Evolutionary conservation across 2,888 invertebrate genomes (phyloP), one percentile per base, ranked within the genome.

Genomic region (Acanthosepion pharaonis): DNA sequence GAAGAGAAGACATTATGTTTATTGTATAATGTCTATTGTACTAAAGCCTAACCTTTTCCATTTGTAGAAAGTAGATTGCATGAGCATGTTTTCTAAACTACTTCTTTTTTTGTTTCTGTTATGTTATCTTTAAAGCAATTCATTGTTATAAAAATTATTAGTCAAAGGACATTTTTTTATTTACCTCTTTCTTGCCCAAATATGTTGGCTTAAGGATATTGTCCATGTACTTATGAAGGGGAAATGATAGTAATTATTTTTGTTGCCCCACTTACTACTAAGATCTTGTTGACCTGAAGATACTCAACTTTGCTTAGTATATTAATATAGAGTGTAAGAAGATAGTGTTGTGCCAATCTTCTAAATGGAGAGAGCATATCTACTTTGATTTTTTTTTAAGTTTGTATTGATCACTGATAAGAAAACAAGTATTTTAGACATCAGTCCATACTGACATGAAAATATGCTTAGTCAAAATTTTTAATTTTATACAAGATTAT

Each of bases 81-180:
- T 78, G 78, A 78, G 78, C 78, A 78, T 78, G 78, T n/a, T 78
- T 78, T 78, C n/a, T 78, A 78, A n/a, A 78, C 15, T 11, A n/a
- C 23, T 59, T 78, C n/a, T 78, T 28, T 9, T 78, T 28, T 78
- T 78, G 18, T 78, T 78, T 78, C 78, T n/a, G 9, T 9, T 78
- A 28, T 78, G n/a, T 78, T 78, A n/a, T 78, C 28, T 28, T 78
- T 78, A n/a, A 78, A n/a, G n/a, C 78, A 78, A 78, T 78, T 78
- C n/a, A n/a, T 78, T 78, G 78, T 78, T 78, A 78, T 78, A 78
- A 78, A 78, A n/a, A 78, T 78, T 78, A 78, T 78, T 78, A n/a
- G n/a, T 78, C 78, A 78, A n/a, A 78, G n/a, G 9, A 78, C n/a
- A 33, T 78, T 78, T 78, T 1, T 78, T 9, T 9, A 28, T n/a